A percentile compares a stretch with the other conserved stretches of the same genome.
These are phyloP conservation scores for Rissa tridactyla DNA, from an alignment of 2,113 vertebrate genomes.

Conservation along the genomic window DNA sequence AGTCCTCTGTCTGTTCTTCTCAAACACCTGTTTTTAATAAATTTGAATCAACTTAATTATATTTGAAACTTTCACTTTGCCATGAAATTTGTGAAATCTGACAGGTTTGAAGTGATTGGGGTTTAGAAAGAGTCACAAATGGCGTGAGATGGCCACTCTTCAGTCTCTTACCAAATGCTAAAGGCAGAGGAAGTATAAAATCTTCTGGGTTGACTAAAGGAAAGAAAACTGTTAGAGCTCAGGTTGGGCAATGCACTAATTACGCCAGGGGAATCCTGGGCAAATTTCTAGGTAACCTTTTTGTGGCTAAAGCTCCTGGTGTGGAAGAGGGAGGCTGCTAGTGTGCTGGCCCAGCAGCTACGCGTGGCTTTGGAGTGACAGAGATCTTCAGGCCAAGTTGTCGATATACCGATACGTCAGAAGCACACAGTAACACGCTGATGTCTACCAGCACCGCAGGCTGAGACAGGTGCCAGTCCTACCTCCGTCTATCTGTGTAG, in stretches of 20 bases:
- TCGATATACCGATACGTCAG: background rate
- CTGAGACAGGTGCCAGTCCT: background rate
- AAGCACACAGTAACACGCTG: background rate
- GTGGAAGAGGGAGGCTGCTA: background rate
- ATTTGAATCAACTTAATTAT: background rate
- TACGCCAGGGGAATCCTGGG: background rate
- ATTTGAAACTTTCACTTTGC: background rate
- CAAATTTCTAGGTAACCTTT: background rate
- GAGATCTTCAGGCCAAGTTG: background rate
- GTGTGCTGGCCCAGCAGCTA: background rate
- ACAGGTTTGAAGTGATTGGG: background rate
- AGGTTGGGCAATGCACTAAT: background rate
- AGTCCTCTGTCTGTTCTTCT: background rate
- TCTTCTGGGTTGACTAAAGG: background rate
- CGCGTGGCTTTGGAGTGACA: background rate
- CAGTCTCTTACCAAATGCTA: background rate
- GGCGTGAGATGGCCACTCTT: fast-evolving
- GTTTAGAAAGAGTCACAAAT: background rate
- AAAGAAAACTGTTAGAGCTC: background rate
- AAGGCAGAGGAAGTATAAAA: background rate
- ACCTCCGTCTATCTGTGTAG: background rate
- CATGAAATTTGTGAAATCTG: background rate
- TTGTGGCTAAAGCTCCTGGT: background rate
- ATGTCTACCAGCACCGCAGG: background rate
- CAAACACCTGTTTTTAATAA: background rate